These are phyloP conservation scores for Desmophyllum pertusum DNA, from an alignment of 92 coral and sea anemone genomes.

Conservation along the genomic window DNA sequence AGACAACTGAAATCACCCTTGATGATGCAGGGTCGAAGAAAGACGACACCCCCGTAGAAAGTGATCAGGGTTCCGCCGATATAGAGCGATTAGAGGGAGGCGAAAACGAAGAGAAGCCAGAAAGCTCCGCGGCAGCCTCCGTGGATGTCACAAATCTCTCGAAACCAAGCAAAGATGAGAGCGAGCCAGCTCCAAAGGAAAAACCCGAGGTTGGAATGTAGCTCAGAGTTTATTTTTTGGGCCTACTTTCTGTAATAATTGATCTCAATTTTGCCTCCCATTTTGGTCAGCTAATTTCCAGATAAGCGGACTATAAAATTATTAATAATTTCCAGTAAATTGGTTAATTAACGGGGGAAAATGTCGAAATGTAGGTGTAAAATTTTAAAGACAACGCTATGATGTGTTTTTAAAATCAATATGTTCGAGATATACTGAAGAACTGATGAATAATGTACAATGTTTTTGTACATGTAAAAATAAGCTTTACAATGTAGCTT, in stretches of 20 bases:
- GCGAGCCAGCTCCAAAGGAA: slow-evolving; percentile 51
- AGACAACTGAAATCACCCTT: slow-evolving; percentile 85
- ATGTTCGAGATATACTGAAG: not conserved
- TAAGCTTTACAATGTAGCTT: too few relatives aligned
- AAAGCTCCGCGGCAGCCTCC: slow-evolving; percentile 57
- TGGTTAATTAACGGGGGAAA: not conserved
- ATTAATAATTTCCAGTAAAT: not conserved
- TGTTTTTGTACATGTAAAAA: too few relatives aligned
- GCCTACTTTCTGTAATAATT: not conserved
- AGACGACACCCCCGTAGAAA: slow-evolving; percentile 50
- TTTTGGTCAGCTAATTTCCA: slow-evolving; percentile 3
- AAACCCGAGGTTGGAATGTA: slow-evolving; percentile 62
- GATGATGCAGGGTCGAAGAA: slow-evolving; percentile 57
- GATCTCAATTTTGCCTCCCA: not conserved
- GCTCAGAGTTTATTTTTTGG: not conserved
- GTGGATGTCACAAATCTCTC: slow-evolving; percentile 72
- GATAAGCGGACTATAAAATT: not conserved
- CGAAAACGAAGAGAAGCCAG: slow-evolving; percentile 41
- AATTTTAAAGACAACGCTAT: not conserved
- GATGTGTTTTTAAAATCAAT: not conserved
- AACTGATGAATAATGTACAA: too few relatives aligned
- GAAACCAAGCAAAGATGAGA: slow-evolving; percentile 54
- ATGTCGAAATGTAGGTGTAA: not conserved
- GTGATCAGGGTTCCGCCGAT: slow-evolving; percentile 40
- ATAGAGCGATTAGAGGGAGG: slow-evolving; percentile 12